Evolutionary conservation across 2,113 vertebrate species (phyloP), one percentile per base, ranked within the genome.

Genomic region (Gallinago paraguaiae): DNA sequence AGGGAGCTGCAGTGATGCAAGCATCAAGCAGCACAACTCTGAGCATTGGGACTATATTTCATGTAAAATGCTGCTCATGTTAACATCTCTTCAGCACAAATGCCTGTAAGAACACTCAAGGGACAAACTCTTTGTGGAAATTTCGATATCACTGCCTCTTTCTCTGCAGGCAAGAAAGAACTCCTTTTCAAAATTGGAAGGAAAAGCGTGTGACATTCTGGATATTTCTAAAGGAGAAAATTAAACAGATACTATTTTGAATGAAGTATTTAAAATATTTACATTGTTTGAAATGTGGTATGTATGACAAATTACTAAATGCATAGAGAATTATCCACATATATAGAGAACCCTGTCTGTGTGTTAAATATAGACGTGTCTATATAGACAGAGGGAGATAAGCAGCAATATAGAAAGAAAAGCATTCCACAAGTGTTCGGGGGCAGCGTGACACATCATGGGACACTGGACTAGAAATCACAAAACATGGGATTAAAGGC

Each of bases 51-150:
- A 93, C 83, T 90, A 87, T 85, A 96, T 93, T 94, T 95, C n/a
- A 81, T 24, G 14, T 59, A 95, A 97, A 96, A 91, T 86, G 93
- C 59, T 67, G 71, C 81, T 94, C 63, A 14, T 96, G 78, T 93
- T 96, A 96, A 95, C 87, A 88, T 83, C 87, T 94, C 91, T 94
- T 97, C 94, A 90, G 85, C 82, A 86, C 87, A 96, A 97, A 94
- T 94, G 93, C 39, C 78, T 96, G 84, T 78, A 92, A 95, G 92
- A 96, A 70, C 85, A 96, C 94, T 94, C 92, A 80, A 64, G 95
- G 79, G 94, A 96, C 57, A 82, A 95, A 80, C 74, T 68, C 82
- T 86, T 93, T 63, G 82, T 96, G 92, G 28, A 95, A 96, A 92
- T 94, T 95, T 93, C 85, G 86, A 25, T 86, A 90, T 90, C 0